Percentiles rank a stretch among this genome's conserved stretches.
phyloP scores from a whole-genome alignment of 2,113 vertebrate genomes.

The Erythrolamprus reginae region DNA sequence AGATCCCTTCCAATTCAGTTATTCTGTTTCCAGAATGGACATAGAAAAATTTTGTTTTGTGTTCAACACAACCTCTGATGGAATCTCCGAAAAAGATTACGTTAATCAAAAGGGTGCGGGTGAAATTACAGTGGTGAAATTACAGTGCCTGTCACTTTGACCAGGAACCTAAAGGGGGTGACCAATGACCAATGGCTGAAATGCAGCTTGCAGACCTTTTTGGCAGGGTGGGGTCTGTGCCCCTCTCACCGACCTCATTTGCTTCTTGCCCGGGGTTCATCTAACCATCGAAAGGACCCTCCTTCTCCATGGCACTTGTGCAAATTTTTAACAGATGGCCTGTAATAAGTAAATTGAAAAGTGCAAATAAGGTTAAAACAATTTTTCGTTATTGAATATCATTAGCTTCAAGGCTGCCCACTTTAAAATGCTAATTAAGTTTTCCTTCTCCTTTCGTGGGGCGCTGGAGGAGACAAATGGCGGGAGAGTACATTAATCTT shows the following conservation, averaged over 20 bases:
- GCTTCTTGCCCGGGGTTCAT: slow-evolving; percentile 57
- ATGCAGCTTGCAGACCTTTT: slow-evolving; percentile 45
- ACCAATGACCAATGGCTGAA: slow-evolving; percentile 55
- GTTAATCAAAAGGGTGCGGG: background rate
- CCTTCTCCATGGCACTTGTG: slow-evolving; percentile 56
- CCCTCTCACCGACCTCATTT: slow-evolving; percentile 30
- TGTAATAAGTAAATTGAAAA: slow-evolving; percentile 72
- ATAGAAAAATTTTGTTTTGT: background rate
- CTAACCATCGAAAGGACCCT: slow-evolving; percentile 56
- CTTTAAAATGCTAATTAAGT: slow-evolving; percentile 70
- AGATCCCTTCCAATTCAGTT: background rate
- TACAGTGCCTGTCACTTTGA: slow-evolving; percentile 51
- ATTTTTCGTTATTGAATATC: slow-evolving; percentile 72
- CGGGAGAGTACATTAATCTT: slow-evolving; percentile 45
- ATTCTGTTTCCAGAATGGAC: background rate
- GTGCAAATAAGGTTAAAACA: slow-evolving; percentile 72
- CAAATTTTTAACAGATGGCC: slow-evolving; percentile 69
- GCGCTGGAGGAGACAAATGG: slow-evolving; percentile 57
- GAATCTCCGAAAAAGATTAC: background rate
- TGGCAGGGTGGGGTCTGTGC: slow-evolving; percentile 18
- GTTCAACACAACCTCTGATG: background rate
- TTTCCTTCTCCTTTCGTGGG: slow-evolving; percentile 51
- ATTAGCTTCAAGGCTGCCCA: slow-evolving; percentile 70
- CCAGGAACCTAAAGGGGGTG: slow-evolving; percentile 46
- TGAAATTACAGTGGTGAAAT: slow-evolving; percentile 29